Conservation (phyloP, 2,797 vertebrate species). For the Peromyscus aztecus region DNA sequence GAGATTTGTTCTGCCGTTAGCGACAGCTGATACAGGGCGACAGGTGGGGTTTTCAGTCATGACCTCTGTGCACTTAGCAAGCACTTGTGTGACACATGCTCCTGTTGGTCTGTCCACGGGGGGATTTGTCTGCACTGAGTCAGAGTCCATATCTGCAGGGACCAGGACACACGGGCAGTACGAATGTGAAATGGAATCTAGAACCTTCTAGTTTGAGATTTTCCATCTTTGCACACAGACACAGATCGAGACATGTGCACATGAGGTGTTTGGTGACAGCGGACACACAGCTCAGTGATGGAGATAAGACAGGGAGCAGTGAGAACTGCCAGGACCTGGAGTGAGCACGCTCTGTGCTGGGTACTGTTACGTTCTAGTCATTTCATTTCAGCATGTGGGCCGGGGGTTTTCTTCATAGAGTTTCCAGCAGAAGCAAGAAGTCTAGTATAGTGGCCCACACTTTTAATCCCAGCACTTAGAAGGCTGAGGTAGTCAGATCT, state of each 20-base stretch:
- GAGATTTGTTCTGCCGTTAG: not conserved
- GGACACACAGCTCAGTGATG: not conserved
- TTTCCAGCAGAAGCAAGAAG: slow-evolving; percentile 11
- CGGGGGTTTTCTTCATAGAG: not conserved
- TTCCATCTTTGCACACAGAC: not conserved
- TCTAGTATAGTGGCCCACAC: not conserved
- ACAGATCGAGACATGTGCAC: not conserved
- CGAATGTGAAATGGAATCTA: not conserved
- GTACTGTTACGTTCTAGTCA: rapidly evolving
- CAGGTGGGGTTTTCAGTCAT: rapidly evolving
- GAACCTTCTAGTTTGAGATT: not conserved
- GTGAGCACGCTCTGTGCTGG: rapidly evolving
- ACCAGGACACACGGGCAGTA: not conserved
- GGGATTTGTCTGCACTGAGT: not conserved
- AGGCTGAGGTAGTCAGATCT: not conserved
- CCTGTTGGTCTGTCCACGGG: not conserved
- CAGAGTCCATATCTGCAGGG: not conserved
- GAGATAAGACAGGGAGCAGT: rapidly evolving
- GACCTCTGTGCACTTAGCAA: not conserved
- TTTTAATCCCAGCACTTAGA: not conserved
- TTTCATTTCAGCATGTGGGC: too few species aligned
- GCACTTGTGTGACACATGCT: too few species aligned
- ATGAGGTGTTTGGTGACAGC: not conserved
- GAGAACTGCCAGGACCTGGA: not conserved
- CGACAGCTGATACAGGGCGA: rapidly evolving